These are phyloP conservation scores for Mus pahari DNA, from an alignment of 2,113 vertebrate species.

Conservation along the genomic window DNA sequence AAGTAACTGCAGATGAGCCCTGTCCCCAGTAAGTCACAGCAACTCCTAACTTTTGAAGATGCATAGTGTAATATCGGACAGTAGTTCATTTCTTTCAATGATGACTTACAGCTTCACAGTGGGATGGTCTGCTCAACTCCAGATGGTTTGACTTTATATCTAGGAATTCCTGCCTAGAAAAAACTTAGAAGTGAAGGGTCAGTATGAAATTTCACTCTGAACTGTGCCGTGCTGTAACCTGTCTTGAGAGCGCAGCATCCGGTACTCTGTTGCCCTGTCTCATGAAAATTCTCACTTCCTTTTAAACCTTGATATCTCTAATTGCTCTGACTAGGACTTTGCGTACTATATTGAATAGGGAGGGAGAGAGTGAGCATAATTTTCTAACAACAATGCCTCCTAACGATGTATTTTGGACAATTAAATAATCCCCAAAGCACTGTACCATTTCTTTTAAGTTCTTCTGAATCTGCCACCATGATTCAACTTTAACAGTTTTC, in stretches of 20 bases:
- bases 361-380: not conserved
- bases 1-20: not conserved
- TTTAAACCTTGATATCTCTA: not conserved
- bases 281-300: not conserved
- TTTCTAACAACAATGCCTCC: not conserved
- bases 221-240: not conserved
- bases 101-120: not conserved
- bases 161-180: not conserved
- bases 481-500: not conserved
- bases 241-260: not conserved
- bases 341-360: too few species aligned
- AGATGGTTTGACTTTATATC: conserved; percentile 30
- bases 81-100: not conserved
- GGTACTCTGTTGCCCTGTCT: not conserved
- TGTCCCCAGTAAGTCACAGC: not conserved
- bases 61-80: not conserved
- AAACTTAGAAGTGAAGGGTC: not conserved
- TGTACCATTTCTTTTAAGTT: not conserved
- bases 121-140: conserved; percentile 9
- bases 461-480: not conserved
- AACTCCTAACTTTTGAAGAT: conserved; percentile 36
- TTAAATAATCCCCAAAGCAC: not conserved
- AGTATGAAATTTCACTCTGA: not conserved
- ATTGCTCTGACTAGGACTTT: too few species aligned
- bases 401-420: not conserved